These are phyloP conservation scores for Dolichallabes microphthalmus DNA, from an alignment of 2,113 vertebrate genomes.

Conservation along the genomic window DNA sequence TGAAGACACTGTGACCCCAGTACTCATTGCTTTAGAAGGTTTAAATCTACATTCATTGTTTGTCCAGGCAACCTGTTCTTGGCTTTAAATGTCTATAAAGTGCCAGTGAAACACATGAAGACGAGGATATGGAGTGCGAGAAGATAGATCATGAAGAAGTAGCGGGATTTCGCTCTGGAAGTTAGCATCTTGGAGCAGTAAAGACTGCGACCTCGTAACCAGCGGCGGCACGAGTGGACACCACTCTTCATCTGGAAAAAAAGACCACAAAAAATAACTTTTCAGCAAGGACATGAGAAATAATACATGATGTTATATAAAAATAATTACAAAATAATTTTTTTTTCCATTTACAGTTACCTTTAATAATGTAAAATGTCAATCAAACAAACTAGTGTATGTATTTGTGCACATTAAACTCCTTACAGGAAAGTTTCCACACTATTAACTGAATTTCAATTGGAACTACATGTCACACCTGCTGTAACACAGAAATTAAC, in stretches of 20 bases:
- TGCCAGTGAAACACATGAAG: slow-evolving; percentile 79
- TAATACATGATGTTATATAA: neutral
- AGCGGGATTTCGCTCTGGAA: slow-evolving; percentile 78
- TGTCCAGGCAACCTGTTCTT: neutral
- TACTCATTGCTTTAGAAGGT: neutral
- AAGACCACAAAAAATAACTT: neutral
- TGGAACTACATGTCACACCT: neutral
- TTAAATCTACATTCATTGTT: neutral
- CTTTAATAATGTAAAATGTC: neutral
- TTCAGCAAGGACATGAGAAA: neutral
- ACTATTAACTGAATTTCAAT: neutral
- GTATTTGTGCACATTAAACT: neutral
- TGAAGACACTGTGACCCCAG: neutral
- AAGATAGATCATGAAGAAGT: slow-evolving; percentile 82
- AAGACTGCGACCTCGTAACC: slow-evolving; percentile 82
- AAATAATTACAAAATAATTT: neutral
- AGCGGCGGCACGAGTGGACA: slow-evolving; percentile 73
- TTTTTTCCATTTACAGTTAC: neutral
- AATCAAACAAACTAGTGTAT: neutral
- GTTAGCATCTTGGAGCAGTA: slow-evolving; percentile 85
- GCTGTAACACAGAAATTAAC: neutral
- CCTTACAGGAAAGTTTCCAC: neutral
- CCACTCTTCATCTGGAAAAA: slow-evolving; percentile 78
- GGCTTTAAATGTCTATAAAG: slow-evolving; percentile 65
- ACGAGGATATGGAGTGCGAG: slow-evolving; percentile 76